Base-by-base conservation (phyloP, 2,797 vertebrate genomes). In the Meda fulgida region DNA sequence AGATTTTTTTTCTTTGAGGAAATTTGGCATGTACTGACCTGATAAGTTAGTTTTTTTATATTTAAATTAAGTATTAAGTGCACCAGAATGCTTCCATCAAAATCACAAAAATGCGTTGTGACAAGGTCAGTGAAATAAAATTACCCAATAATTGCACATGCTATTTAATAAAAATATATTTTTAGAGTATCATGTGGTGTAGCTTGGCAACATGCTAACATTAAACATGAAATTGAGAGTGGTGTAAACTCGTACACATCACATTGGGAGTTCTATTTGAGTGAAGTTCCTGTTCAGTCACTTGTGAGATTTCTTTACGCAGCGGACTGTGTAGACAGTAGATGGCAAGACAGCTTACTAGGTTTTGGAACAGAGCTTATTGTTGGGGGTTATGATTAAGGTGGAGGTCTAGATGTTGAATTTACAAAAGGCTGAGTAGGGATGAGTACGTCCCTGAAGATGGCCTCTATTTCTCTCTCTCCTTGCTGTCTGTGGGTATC, bases 401-500 rank as follows among this genome's bases (percentile, higher is more conserved):
- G 81, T 76, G 51, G 40, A 81, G 67, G 63, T 77, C 58, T 84
- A 71, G 21, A 63, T 82, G 87, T 76, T 82, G 69, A 82, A 71
- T 82, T 84, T 85, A 43, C 81, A 36, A 71, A 63, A 84, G 65
- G 23, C 36, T 31, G 14, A 65, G 63, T 31, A 31, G 29, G 66
- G 55, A 72, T 65, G 60, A 46, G 69, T 53, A 73, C 58, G 43
- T 81, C 81, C 72, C 82, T 82, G 73, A 77, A 76, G 78, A 67
- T 71, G 78, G 67, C 76, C 80, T 76, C n/a, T 86, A 26, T 78
- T 16, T 84, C 81, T 79, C 66, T 81, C 60, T 79, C 43, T 70
- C 70, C 36, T 60, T 38, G 78, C 78, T 34, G 78, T 82, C 87
- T 80, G 87, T 84, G 84, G 89, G 86, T 84, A 86, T 86, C 89